A percentile compares a stretch with the other conserved stretches of the same genome.
Evolutionary conservation across 2,113 vertebrate genomes (phyloP).

Genomic region (Psilopogon haemacephalus): DNA sequence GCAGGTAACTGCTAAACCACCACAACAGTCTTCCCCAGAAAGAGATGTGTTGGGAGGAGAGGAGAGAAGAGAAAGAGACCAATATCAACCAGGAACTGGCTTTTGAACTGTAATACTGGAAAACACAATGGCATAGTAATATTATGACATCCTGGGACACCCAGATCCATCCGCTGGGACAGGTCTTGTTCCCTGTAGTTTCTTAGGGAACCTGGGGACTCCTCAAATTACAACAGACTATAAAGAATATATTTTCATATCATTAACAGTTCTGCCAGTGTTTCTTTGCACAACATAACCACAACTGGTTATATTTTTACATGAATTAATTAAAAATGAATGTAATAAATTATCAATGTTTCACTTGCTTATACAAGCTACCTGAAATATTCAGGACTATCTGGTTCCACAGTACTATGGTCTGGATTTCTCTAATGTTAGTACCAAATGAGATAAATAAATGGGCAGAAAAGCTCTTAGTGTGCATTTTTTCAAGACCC

Average conservation of each 20-base stretch:
- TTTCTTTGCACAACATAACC: background rate
- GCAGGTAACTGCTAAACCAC: too few relatives aligned
- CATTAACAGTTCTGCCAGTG: background rate
- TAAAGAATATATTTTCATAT: background rate
- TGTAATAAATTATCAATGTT: background rate
- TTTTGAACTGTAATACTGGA: too few relatives aligned
- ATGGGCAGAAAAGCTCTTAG: background rate
- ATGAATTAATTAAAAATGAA: background rate
- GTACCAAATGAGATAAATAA: background rate
- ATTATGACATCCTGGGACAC: too few relatives aligned
- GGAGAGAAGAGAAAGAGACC: too few relatives aligned
- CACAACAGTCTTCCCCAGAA: too few relatives aligned
- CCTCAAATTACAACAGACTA: background rate
- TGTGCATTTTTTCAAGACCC: background rate
- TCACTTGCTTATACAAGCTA: background rate
- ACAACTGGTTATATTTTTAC: background rate
- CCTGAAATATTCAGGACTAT: background rate
- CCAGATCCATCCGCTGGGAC: too few relatives aligned
- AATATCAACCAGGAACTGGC: too few relatives aligned
- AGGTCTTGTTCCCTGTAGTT: too few relatives aligned
- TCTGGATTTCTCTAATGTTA: background rate
- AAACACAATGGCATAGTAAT: too few relatives aligned
- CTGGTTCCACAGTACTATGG: background rate
- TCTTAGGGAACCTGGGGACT: too few relatives aligned
- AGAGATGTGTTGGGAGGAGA: too few relatives aligned